A percentile compares a stretch with the other conserved stretches of the same genome.
Evolutionary conservation across 2,113 vertebrate genomes (phyloP).

Genomic region (Anoura caudifer): DNA sequence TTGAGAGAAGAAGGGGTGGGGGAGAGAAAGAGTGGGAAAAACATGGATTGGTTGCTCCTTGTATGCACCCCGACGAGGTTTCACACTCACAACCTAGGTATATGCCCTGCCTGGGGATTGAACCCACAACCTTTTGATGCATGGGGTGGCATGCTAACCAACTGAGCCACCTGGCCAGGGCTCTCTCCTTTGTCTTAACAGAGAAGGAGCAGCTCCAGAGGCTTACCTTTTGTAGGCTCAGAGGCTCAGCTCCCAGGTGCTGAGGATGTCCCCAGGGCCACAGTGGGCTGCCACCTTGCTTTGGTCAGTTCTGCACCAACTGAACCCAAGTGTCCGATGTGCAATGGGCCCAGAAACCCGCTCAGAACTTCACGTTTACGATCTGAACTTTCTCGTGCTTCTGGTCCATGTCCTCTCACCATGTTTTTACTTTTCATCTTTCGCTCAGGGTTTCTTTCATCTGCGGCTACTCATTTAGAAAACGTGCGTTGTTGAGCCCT

Average conservation of each 20-base stretch:
- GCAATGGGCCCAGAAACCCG: rapidly evolving
- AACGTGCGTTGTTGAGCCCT: neutral
- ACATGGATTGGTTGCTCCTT: too few relatives aligned
- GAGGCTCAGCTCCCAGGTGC: too few relatives aligned
- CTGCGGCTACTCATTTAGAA: neutral
- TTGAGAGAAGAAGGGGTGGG: too few relatives aligned
- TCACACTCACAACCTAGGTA: too few relatives aligned
- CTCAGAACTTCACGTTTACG: rapidly evolving
- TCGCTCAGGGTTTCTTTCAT: neutral
- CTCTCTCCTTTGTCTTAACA: neutral
- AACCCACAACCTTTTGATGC: too few relatives aligned
- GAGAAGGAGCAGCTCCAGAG: neutral
- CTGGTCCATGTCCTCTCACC: rapidly evolving
- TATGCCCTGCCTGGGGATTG: too few relatives aligned
- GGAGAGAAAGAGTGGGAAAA: too few relatives aligned
- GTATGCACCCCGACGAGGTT: too few relatives aligned
- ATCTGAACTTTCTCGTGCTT: neutral
- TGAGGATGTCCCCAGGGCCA: neutral
- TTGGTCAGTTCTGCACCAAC: neutral
- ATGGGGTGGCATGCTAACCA: too few relatives aligned
- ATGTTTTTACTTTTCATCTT: rapidly evolving
- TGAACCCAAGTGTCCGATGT: rapidly evolving
- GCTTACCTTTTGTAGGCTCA: neutral
- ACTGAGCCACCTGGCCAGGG: too few relatives aligned
- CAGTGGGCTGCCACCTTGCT: neutral